These are phyloP conservation scores for Parelbella ahira DNA, from an alignment of 2,888 invertebrate genomes.

Conservation along the genomic window DNA sequence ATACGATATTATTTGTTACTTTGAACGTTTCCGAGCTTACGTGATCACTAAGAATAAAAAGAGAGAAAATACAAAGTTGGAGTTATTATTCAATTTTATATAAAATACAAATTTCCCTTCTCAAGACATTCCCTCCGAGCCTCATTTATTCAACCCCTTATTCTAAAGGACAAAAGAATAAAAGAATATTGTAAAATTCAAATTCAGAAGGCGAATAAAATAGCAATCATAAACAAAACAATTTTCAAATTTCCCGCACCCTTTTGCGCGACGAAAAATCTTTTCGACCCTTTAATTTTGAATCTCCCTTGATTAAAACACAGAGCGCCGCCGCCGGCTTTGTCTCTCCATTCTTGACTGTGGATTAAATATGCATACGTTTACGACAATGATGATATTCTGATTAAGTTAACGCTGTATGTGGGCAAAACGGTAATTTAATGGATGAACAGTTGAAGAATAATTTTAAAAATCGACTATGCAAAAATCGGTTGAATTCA, in stretches of 20 bases:
- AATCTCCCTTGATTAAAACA: conserved; percentile 16
- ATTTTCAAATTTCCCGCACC: conserved; percentile 14
- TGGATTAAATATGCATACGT: conserved; percentile 4
- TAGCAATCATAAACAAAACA: conserved; percentile 15
- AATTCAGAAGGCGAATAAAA: conserved; percentile 8
- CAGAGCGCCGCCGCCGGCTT: not conserved
- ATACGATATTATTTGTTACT: no score
- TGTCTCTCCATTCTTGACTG: not conserved
- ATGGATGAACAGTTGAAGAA: no score
- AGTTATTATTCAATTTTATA: no score
- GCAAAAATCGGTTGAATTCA: no score
- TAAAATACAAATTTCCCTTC: not conserved
- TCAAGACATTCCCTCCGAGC: not conserved
- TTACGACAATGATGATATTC: conserved; percentile 1
- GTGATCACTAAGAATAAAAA: no score
- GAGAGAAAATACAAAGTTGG: no score
- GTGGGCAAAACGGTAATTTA: no score
- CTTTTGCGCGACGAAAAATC: conserved; percentile 14
- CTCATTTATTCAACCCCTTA: no score
- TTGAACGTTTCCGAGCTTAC: no score
- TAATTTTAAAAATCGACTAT: no score
- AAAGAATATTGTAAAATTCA: conserved; percentile 12
- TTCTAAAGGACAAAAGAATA: no score
- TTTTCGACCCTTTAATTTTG: conserved; percentile 12
- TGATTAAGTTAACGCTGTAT: no score